Evolutionary conservation across 2,797 vertebrate genomes (phyloP).

Genomic region (Masticophis lateralis): DNA sequence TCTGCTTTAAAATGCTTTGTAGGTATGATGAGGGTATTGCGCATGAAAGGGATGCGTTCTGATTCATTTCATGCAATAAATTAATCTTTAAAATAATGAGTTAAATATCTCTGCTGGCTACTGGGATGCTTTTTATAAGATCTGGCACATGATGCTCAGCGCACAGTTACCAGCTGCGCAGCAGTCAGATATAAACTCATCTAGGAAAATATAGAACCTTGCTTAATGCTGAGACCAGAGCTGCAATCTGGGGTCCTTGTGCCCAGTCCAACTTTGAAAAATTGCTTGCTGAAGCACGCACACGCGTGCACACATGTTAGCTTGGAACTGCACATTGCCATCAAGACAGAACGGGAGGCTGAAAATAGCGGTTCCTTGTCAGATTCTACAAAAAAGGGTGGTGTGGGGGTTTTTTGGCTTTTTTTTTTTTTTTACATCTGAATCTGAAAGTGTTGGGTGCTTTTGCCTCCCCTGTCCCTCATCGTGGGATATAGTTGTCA

Average conservation of each 20-base stretch:
- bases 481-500: background rate
- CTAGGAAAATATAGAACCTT: slow-evolving; percentile 36
- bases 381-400: background rate
- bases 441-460: background rate
- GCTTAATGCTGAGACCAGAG: background rate
- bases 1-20: slow-evolving; percentile 51
- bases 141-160: slow-evolving; percentile 51
- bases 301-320: background rate
- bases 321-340: background rate
- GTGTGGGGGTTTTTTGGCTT: background rate
- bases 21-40: slow-evolving; percentile 63
- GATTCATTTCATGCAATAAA: slow-evolving; percentile 60
- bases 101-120: slow-evolving; percentile 58
- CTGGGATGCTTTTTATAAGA: slow-evolving; percentile 29
- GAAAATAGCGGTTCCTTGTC: background rate
- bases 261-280: background rate
- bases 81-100: slow-evolving; percentile 58
- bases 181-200: slow-evolving; percentile 27
- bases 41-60: slow-evolving; percentile 66
- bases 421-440: background rate
- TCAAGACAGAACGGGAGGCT: background rate
- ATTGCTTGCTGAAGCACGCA: background rate
- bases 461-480: background rate
- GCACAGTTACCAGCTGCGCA: slow-evolving; percentile 21
- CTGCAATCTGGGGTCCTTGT: background rate